Conservation (phyloP, 2,113 vertebrate species). For the Ammodytes dubius region DNA sequence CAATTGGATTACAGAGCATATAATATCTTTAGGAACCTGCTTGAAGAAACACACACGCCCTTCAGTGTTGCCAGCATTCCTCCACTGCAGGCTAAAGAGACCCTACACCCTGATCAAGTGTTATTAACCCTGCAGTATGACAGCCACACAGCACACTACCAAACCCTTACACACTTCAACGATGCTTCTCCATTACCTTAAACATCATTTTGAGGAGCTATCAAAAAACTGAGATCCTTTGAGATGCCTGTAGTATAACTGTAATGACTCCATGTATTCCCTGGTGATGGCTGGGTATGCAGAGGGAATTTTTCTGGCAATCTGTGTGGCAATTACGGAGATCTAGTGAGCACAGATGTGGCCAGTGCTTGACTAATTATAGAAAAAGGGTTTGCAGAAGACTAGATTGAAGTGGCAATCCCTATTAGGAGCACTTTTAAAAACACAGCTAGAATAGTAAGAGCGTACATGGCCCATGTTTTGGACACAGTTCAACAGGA, state of each 20-base stretch:
- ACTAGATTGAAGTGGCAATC: not conserved
- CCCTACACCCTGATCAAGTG: not conserved
- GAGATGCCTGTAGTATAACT: not conserved
- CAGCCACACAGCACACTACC: not conserved
- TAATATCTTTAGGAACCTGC: not conserved
- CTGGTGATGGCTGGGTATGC: not conserved
- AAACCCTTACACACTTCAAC: slow-evolving; percentile 7
- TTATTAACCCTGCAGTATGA: not conserved
- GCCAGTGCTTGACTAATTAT: slow-evolving; percentile 11
- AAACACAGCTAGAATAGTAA: not conserved
- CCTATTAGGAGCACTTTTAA: slow-evolving; percentile 1
- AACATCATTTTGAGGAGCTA: not conserved
- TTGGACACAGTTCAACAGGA: slow-evolving; percentile 14
- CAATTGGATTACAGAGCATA: not conserved
- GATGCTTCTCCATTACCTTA: not conserved
- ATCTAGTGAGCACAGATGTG: slow-evolving; percentile 22
- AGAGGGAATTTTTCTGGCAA: slow-evolving; percentile 33
- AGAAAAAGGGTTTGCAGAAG: not conserved
- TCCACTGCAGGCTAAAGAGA: not conserved
- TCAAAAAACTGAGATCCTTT: slow-evolving; percentile 1
- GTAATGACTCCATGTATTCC: not conserved
- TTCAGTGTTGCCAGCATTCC: not conserved
- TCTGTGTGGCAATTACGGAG: slow-evolving; percentile 48
- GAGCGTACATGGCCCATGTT: not conserved
- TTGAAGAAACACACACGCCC: not conserved